Percentiles rank a stretch among this genome's conserved stretches.
phyloP scores from a whole-genome alignment of 1,140 invertebrate genomes.

The Neodiprion virginianus region DNA sequence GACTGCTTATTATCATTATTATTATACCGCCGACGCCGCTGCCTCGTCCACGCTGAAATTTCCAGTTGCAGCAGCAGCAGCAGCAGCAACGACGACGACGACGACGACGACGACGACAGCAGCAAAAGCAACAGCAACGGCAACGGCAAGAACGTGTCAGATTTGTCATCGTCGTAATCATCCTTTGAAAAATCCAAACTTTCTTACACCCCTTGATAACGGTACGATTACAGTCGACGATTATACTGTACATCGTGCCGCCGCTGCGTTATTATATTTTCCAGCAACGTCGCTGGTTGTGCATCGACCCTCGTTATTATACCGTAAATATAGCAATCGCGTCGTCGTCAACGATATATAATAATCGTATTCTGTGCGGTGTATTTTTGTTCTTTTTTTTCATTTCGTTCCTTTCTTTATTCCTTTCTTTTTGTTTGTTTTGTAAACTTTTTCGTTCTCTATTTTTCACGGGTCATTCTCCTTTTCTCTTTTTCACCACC shows the following conservation, averaged over 20 bases:
- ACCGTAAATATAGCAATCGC: slow-evolving; percentile 18
- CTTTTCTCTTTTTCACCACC: neutral
- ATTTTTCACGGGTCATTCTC: no score
- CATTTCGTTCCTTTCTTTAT: neutral
- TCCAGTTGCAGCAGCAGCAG: neutral
- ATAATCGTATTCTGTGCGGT: slow-evolving; percentile 2
- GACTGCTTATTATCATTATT: no score
- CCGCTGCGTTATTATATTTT: slow-evolving; percentile 15
- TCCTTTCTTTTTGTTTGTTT: slow-evolving; percentile 1
- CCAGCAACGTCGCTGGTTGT: slow-evolving; percentile 9
- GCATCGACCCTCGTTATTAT: slow-evolving; percentile 21
- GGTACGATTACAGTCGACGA: no score
- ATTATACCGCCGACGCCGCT: no score
- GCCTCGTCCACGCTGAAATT: neutral
- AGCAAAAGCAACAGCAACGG: slow-evolving; percentile 12
- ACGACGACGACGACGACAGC: slow-evolving; percentile 8
- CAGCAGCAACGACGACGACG: slow-evolving; percentile 17
- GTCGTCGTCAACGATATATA: slow-evolving; percentile 22
- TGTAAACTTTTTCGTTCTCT: neutral
- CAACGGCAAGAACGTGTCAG: neutral
- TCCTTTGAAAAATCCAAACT: no score
- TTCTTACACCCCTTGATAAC: no score
- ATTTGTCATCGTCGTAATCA: neutral
- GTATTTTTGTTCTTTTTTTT: slow-evolving; percentile 8
- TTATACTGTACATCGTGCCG: slow-evolving; percentile 10